Evolutionary conservation across 2,888 invertebrate species (phyloP), one percentile per base, ranked within the genome.

Genomic region (Campoplex capitator): DNA sequence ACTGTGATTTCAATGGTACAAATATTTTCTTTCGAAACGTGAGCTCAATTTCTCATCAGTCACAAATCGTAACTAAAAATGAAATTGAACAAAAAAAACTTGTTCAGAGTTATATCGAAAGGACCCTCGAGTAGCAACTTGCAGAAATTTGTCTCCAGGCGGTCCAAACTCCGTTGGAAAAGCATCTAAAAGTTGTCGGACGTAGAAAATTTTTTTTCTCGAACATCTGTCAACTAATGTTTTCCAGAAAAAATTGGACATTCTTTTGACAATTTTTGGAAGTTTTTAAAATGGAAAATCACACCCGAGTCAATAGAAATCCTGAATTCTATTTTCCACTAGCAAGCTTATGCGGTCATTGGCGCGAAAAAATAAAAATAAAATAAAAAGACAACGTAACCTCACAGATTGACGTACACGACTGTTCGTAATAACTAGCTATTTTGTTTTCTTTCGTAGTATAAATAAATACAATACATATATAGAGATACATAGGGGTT

Each of bases 381-480:
- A 71, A 74, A 68, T 48, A 74, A 56, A 70, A 48, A 73, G 83
- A 88, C 83, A 87, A 84, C 78, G 81, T 84, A 68, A 88, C 85
- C 89, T 89, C 89, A 89, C 91, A 92, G 92, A 92, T 91, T 92
- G 92, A 93, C 92, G 91, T 90, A 92, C 89, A 88, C 62, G 32
- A 62, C 87, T 88, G 87, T 83, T 86, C 85, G 86, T 80, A 83
- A 88, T 76, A 91, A 88, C 86, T 90, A 89, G 83, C 81, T 82
- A 67, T 51, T 58, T 82, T 68, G 51, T 77, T 71, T 74, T 89
- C 88, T 78, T 90, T 90, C 77, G 87, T 88, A 89, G 90, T 92
- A 91, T 92, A 93, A 93, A 93, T 92, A 93, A 93, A 93, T 92
- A 93, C 90, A 91, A 90, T 92, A 92, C 88, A 90, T 90, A 89